Percentiles rank a stretch among this genome's conserved stretches.
Conservation (phyloP, 1,140 invertebrate genomes). For the Diplogasteroides magnus region DNA sequence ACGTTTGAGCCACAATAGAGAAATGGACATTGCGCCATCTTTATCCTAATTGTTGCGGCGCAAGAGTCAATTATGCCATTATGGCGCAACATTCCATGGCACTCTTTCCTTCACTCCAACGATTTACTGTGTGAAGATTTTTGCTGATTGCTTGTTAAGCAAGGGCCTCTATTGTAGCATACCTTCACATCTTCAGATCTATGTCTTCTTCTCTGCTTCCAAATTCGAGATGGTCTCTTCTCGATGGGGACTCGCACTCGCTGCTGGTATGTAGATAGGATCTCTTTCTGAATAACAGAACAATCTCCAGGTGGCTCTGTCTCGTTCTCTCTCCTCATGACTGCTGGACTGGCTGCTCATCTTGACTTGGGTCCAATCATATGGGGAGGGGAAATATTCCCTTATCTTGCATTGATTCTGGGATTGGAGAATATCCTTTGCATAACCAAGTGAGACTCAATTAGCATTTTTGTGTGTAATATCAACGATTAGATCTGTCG, state of each 20-base stretch:
- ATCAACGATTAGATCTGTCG: conserved; percentile 37
- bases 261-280: conserved; percentile 68
- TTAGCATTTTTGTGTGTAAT: neutral
- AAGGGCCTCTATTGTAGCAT: no score
- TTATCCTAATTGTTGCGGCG: no score
- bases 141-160: no score
- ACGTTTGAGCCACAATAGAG: no score
- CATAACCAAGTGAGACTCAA: conserved; percentile 38
- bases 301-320: conserved; percentile 60
- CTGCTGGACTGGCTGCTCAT: conserved; percentile 79
- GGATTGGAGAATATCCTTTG: conserved; percentile 86
- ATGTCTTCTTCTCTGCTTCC: conserved; percentile 47
- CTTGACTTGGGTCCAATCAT: conserved; percentile 68
- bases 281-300: neutral
- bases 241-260: conserved; percentile 80
- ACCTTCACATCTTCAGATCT: conserved; percentile 39
- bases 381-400: conserved; percentile 71
- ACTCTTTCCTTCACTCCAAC: neutral
- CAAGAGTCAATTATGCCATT: no score
- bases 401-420: conserved; percentile 86
- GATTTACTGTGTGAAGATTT: no score
- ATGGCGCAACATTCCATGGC: no score
- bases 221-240: conserved; percentile 83
- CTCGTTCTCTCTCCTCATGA: conserved; percentile 81
- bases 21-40: no score